A percentile compares a stretch with the other conserved stretches of the same genome.
Conservation (phyloP, 2,888 invertebrate genomes). For the Lucinisca nassula region DNA sequence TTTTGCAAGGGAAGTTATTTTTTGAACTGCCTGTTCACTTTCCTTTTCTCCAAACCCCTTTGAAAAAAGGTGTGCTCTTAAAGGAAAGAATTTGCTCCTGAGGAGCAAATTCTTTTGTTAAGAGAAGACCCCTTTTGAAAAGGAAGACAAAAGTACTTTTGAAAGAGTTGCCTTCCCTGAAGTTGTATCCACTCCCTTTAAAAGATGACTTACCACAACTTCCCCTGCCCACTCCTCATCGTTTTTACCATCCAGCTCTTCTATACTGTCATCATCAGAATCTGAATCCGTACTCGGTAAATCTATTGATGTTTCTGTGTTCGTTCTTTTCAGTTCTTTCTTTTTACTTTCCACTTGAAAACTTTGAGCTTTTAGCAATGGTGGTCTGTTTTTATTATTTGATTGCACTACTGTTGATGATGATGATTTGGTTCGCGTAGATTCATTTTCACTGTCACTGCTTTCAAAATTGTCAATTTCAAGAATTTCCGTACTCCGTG, state of each 20-base stretch:
- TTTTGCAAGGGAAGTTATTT: no score
- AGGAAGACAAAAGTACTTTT: no score
- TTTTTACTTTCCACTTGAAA: conserved; percentile 45
- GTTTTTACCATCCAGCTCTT: conserved; percentile 53
- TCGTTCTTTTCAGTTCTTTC: conserved; percentile 53
- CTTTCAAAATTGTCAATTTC: conserved; percentile 73
- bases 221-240: conserved; percentile 34
- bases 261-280: conserved; percentile 52
- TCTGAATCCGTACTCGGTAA: conserved; percentile 46
- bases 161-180: no score
- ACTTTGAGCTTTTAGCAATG: conserved; percentile 54
- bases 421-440: neutral
- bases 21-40: no score
- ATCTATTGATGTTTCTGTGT: conserved; percentile 57
- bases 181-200: no score
- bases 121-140: no score
- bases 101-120: no score
- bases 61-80: no score
- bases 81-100: no score
- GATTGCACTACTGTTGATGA: conserved; percentile 39
- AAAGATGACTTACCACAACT: conserved; percentile 55
- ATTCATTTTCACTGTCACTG: conserved; percentile 48
- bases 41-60: no score
- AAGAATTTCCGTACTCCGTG: conserved; percentile 69
- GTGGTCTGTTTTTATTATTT: conserved; percentile 48